A percentile compares a stretch with the other conserved stretches of the same genome.
Evolutionary conservation across 2,113 vertebrate genomes (phyloP).

Genomic region (Brachyhypopomus occidentalis): DNA sequence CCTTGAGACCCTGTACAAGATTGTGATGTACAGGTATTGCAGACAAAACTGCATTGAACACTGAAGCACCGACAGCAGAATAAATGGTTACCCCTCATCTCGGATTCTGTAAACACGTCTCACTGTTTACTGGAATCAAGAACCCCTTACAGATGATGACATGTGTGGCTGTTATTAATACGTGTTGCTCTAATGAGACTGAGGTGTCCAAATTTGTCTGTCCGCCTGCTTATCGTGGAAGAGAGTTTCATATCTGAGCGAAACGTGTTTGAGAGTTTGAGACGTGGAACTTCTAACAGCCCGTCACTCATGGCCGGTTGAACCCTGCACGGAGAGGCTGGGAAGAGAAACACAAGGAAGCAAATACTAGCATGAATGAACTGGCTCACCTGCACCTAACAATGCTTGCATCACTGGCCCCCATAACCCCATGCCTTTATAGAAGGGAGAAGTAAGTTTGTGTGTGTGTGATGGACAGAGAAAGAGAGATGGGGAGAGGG

Average conservation of each 20-base stretch:
- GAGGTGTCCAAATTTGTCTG: not conserved
- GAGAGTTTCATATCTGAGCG: not conserved
- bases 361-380: not conserved
- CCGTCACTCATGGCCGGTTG: not conserved
- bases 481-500: not conserved
- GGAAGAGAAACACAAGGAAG: not conserved
- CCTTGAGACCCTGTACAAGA: not conserved
- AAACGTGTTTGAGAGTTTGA: not conserved
- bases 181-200: no score
- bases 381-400: not conserved
- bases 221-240: not conserved
- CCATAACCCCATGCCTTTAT: not conserved
- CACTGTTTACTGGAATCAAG: no score
- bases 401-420: conserved; percentile 14
- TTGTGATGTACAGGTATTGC: no score
- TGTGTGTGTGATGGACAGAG: not conserved
- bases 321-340: not conserved
- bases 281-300: not conserved
- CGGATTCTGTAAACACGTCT: no score
- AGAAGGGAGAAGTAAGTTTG: not conserved
- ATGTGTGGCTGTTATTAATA: no score
- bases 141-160: no score
- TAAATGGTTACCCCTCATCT: no score
- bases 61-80: no score
- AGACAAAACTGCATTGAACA: no score